phyloP scores from a whole-genome alignment of 2,113 vertebrate species.

The Amphiprion ocellaris region DNA sequence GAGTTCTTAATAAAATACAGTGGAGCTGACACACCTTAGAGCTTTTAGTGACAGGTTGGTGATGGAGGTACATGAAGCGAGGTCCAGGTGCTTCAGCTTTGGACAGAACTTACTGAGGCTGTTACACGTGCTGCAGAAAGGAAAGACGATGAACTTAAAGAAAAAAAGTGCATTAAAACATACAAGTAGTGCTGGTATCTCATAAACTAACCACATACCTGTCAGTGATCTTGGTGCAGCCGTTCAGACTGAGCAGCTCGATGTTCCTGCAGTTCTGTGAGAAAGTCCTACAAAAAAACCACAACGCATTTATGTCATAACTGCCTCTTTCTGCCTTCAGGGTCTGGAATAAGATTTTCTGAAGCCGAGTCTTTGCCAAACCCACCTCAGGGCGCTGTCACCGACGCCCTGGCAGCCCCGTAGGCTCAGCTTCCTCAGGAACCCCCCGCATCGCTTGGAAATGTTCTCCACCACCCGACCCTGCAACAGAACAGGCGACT shows the following conservation, averaged over 20 bases:
- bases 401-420: slow-evolving; percentile 95
- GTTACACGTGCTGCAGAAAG: slow-evolving; percentile 91
- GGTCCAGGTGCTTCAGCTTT: slow-evolving; percentile 96
- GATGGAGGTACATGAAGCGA: slow-evolving; percentile 98
- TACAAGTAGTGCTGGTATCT: neutral
- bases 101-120: slow-evolving; percentile 99
- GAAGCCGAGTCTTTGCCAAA: neutral
- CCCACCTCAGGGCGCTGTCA: slow-evolving; percentile 95
- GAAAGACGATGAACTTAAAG: slow-evolving; percentile 4
- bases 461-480: slow-evolving; percentile 99
- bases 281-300: slow-evolving; percentile 88
- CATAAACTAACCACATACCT: slow-evolving; percentile 83
- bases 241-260: slow-evolving; percentile 96
- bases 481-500: slow-evolving; percentile 76
- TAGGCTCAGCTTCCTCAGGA: slow-evolving; percentile 95
- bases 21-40: slow-evolving; percentile 87
- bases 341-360: neutral
- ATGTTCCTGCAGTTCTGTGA: slow-evolving; percentile 99
- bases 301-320: neutral
- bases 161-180: neutral
- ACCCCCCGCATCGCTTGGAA: slow-evolving; percentile 98
- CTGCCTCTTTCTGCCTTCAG: neutral
- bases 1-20: too few species aligned
- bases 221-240: slow-evolving; percentile 99
- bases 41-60: slow-evolving; percentile 99